These are phyloP conservation scores for Venusia cambrica DNA, from an alignment of 2,888 invertebrate species.

Conservation along the genomic window DNA sequence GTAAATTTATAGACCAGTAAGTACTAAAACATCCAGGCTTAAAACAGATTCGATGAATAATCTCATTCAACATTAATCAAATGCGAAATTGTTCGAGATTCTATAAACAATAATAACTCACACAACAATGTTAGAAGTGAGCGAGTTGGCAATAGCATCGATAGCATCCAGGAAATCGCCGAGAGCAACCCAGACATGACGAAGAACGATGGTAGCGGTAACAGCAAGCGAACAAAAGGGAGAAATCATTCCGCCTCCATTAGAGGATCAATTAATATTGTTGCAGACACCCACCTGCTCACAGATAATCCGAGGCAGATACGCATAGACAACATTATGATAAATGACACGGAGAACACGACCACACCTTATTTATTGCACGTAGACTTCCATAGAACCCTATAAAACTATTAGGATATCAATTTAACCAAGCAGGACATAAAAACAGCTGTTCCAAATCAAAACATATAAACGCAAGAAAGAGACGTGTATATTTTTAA, in stretches of 20 bases:
- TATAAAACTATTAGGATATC: constrained; percentile 38
- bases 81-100: constrained; percentile 10
- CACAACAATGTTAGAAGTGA: constrained; percentile 10
- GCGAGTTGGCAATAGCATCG: constrained; percentile 2
- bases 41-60: constrained; percentile 17
- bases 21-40: constrained; percentile 15
- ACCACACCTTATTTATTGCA: constrained; percentile 48
- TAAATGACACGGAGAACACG: constrained; percentile 56
- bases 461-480: constrained; percentile 33
- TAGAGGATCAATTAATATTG: constrained; percentile 64
- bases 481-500: constrained; percentile 22
- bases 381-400: constrained; percentile 21
- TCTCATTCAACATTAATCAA: constrained; percentile 16
- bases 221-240: constrained; percentile 36
- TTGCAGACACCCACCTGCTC: constrained; percentile 61
- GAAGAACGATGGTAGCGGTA: constrained; percentile 29
- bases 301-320: constrained; percentile 54
- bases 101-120: constrained; percentile 15
- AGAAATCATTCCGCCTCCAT: constrained; percentile 41
- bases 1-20: constrained; percentile 8
- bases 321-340: constrained; percentile 60
- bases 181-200: constrained; percentile 21
- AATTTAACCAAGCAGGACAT: constrained; percentile 38
- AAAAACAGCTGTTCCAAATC: constrained; percentile 32
- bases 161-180: constrained; percentile 19